Percentiles rank a stretch among this genome's conserved stretches.
Conservation (phyloP, 1,140 invertebrate genomes). For the Cephus cinctus region DNA sequence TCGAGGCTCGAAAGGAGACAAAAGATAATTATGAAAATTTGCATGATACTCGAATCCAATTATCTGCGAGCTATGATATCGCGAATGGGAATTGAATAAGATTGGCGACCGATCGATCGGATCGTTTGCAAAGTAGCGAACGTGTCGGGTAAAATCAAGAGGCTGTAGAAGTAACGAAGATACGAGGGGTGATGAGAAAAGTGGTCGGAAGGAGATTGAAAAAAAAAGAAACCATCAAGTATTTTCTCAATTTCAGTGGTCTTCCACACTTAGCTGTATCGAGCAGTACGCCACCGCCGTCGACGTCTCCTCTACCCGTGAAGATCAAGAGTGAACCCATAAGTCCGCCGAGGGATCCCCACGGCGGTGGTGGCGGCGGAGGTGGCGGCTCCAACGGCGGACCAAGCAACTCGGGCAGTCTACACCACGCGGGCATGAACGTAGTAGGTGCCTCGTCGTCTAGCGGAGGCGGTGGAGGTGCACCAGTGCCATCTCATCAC, state of each 20-base stretch:
- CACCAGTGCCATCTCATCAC: constrained; percentile 54
- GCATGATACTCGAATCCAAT: no score
- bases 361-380: constrained; percentile 39
- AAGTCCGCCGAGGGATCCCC: constrained; percentile 77
- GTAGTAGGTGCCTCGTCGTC: constrained; percentile 49
- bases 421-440: constrained; percentile 46
- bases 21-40: no score
- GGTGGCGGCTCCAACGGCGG: constrained; percentile 43
- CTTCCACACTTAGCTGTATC: constrained; percentile 78
- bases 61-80: no score
- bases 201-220: constrained; percentile 9
- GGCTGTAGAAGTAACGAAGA: neutral
- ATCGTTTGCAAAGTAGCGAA: no score
- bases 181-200: neutral
- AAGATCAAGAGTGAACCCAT: constrained; percentile 95
- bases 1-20: no score
- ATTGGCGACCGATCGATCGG: no score
- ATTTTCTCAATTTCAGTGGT: constrained; percentile 55
- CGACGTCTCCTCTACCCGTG: constrained; percentile 78
- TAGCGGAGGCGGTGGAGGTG: constrained; percentile 46
- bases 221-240: neutral
- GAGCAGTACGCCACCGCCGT: constrained; percentile 77
- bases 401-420: constrained; percentile 30
- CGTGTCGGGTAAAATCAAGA: no score
- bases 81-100: no score